Evolutionary conservation across 2,797 vertebrate genomes (phyloP).

Genomic region (Helicolenus hilgendorfi): DNA sequence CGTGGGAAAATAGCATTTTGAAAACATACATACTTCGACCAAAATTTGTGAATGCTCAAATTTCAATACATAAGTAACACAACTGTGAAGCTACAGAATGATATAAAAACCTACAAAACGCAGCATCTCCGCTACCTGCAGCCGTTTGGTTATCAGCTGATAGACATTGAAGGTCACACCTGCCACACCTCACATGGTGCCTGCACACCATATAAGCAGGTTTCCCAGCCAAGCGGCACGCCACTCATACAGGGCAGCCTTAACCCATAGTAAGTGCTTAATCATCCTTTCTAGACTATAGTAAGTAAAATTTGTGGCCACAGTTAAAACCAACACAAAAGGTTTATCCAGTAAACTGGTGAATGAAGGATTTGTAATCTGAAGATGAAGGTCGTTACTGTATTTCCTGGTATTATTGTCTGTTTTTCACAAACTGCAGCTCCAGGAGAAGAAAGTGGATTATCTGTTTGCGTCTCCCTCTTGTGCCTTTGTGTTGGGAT

Average conservation of each 20-base stretch:
- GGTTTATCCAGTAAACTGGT: not conserved
- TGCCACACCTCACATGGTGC: too few species aligned
- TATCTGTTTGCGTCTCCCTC: conserved; percentile 1
- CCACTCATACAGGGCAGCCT: not conserved
- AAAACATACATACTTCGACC: rapidly evolving
- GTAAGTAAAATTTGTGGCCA: not conserved
- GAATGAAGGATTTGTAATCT: not conserved
- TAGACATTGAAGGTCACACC: too few species aligned
- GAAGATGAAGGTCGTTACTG: not conserved
- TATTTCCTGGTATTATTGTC: not conserved
- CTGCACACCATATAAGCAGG: not conserved
- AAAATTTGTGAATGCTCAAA: too few species aligned
- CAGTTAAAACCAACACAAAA: not conserved
- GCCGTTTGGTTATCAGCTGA: not conserved
- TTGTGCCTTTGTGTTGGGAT: conserved; percentile 67
- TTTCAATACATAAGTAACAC: too few species aligned
- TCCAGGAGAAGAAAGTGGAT: conserved; percentile 43
- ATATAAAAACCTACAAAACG: too few species aligned
- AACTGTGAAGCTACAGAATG: too few species aligned
- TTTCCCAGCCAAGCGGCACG: not conserved
- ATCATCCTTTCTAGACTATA: not conserved
- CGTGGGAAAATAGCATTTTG: too few species aligned
- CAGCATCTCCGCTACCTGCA: not conserved
- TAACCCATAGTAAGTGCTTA: not conserved
- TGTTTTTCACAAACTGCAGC: conserved; percentile 5